These are phyloP conservation scores for Diadema setosum DNA, from an alignment of 35 echinoderm and acorn worm species.

Conservation along the genomic window DNA sequence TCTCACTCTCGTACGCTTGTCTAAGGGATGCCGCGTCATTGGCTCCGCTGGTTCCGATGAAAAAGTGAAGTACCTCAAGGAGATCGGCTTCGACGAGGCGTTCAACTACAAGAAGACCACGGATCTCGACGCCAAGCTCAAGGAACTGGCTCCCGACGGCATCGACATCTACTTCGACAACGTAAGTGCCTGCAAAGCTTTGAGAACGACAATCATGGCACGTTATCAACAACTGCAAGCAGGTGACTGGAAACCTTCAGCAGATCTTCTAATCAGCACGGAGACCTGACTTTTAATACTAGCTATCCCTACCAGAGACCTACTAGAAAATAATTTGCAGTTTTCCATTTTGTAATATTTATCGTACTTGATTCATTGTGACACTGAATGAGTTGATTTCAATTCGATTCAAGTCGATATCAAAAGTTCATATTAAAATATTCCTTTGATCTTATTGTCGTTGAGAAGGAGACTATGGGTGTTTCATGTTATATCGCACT, in stretches of 20 bases:
- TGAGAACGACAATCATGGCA: not conserved
- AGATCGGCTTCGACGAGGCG: constrained; percentile 26
- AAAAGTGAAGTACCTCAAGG: not conserved
- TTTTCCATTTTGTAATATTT: not conserved
- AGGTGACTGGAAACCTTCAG: not conserved
- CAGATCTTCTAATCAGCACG: not conserved
- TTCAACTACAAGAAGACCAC: constrained; percentile 29
- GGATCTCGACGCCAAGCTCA: constrained; percentile 40
- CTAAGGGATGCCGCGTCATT: constrained; percentile 24
- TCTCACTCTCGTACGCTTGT: not conserved
- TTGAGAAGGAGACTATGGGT: too few species aligned
- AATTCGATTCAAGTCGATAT: too few species aligned
- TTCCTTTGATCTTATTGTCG: too few species aligned
- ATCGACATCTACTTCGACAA: constrained; percentile 91
- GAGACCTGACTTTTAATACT: too few species aligned
- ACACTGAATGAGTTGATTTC: too few species aligned
- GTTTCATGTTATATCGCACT: too few species aligned
- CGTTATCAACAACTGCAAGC: not conserved
- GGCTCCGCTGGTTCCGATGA: constrained; percentile 24
- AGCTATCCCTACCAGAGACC: not conserved
- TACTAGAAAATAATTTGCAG: not conserved
- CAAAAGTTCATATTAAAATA: too few species aligned
- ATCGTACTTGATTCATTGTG: not conserved
- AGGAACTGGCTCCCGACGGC: constrained; percentile 61
- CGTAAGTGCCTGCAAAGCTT: too few species aligned